phyloP scores from a whole-genome alignment of 2,797 vertebrate species.

The Sebastes reedi region DNA sequence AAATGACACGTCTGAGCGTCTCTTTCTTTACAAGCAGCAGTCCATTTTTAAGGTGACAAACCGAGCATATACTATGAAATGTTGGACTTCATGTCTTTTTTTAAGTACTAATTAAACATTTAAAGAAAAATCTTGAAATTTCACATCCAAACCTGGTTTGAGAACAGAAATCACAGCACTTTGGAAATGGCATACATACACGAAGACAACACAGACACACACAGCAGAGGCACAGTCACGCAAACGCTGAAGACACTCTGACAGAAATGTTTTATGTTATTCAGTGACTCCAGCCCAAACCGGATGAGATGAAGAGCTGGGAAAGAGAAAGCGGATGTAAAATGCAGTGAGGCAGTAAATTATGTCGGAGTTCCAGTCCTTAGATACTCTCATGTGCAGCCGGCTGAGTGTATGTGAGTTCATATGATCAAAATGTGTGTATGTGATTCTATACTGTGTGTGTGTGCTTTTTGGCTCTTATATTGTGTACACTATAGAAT shows the following conservation, averaged over 20 bases:
- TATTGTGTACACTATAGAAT: neutral
- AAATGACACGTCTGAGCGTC: neutral
- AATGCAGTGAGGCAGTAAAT: conserved; percentile 60
- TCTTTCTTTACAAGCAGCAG: neutral
- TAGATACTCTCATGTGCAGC: conserved; percentile 16
- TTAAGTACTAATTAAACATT: neutral
- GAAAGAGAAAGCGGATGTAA: conserved; percentile 40
- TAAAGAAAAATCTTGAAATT: neutral
- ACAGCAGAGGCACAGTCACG: conserved; percentile 1
- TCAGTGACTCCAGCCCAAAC: conserved; percentile 32
- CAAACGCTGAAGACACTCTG: conserved; percentile 23
- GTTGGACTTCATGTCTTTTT: neutral
- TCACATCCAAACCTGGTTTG: neutral
- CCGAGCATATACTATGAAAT: neutral
- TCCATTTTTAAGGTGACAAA: neutral
- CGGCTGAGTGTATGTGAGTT: neutral
- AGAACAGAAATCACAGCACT: conserved; percentile 4
- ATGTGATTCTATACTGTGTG: neutral
- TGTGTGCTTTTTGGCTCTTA: neutral
- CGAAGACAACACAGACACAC: neutral
- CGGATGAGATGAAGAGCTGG: conserved; percentile 27
- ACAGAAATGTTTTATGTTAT: conserved; percentile 40
- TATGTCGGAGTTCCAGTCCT: conserved; percentile 39
- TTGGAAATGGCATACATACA: neutral
- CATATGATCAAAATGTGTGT: neutral